A percentile compares a stretch with the other conserved stretches of the same genome.
These are phyloP conservation scores for Tragopan temminckii DNA, from an alignment of 2,797 vertebrate species.

Conservation along the genomic window DNA sequence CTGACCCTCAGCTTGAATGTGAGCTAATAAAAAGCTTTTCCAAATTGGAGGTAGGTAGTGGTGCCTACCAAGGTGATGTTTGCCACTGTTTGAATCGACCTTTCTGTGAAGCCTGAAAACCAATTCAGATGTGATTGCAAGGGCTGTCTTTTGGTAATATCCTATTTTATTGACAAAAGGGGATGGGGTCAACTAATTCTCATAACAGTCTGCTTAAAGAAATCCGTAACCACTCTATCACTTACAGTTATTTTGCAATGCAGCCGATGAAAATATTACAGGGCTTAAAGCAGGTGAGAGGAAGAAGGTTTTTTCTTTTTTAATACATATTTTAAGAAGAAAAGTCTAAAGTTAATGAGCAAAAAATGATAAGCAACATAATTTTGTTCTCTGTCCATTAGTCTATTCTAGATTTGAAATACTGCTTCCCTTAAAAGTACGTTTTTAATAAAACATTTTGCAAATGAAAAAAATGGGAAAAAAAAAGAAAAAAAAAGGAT, in stretches of 20 bases:
- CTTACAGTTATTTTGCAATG: slow-evolving; percentile 35
- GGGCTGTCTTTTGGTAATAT: slow-evolving; percentile 64
- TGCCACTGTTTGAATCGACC: slow-evolving; percentile 59
- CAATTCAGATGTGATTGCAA: slow-evolving; percentile 61
- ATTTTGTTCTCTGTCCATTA: slow-evolving; percentile 23
- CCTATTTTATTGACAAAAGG: slow-evolving; percentile 68
- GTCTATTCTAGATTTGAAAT: slow-evolving; percentile 11
- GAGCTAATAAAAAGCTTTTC: slow-evolving; percentile 69
- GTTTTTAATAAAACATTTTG: background rate
- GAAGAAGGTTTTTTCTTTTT: background rate
- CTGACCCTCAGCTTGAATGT: slow-evolving; percentile 56
- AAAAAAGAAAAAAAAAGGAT: background rate
- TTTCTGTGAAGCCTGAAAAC: slow-evolving; percentile 66
- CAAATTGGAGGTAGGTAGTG: slow-evolving; percentile 54
- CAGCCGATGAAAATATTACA: slow-evolving; percentile 22
- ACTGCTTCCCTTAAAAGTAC: slow-evolving; percentile 8
- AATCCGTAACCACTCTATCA: slow-evolving; percentile 50
- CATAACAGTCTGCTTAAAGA: slow-evolving; percentile 62
- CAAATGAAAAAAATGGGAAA: slow-evolving; percentile 11
- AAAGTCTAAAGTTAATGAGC: background rate
- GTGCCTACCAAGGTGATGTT: slow-evolving; percentile 49
- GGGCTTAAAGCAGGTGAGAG: background rate
- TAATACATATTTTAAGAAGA: background rate
- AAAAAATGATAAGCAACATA: background rate
- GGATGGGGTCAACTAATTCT: slow-evolving; percentile 64